Evolutionary conservation across 2,888 invertebrate species (phyloP), one percentile per base, ranked within the genome.

Genomic region (Platerodrilus igneus): DNA sequence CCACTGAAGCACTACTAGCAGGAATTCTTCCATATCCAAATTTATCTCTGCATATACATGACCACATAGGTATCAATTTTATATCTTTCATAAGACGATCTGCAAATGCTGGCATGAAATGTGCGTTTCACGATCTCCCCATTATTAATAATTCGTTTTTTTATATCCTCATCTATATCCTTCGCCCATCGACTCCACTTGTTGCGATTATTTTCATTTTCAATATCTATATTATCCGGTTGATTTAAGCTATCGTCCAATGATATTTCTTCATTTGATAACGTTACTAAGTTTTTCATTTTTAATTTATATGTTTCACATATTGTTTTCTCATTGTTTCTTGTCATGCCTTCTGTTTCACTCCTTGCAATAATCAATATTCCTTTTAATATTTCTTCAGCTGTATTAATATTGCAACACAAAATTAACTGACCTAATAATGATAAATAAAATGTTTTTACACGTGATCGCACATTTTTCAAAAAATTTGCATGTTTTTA

Each of bases 11-110:
- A 32, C 38, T 38, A 16, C 20, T 19, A 8, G 38, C 38, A 11
- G 38, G 32, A 13, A 38, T 20, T 13, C 39, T 26, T 13, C 39
- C 39, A 17, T 13, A 39, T 25, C 32, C 32, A 28, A 33, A 33
- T 20, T 33, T 9, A 33, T 33, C 20, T 3, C 39, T 8, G 8
- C 14, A 32, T 11, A 32, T 14, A 19, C 16, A 15, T 2, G 39
- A 33, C 39, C 39, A 27, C 13, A 39, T 20, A 7, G 39, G 39
- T n/a, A 21, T 19, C 18, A 15, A 20, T 28, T 21, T 32, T 11
- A 27, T 21, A 27, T 39, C 33, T 20, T 15, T 14, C 19, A 33
- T 13, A 6, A 39, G 20, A 25, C 19, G 17, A 22, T 37, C 22
- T 3, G 18, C 37, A 13, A 37, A 16, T 22, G 16, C 19, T 3